Base-by-base conservation (phyloP, 1,140 invertebrate species). In the Apis mellifera region DNA sequence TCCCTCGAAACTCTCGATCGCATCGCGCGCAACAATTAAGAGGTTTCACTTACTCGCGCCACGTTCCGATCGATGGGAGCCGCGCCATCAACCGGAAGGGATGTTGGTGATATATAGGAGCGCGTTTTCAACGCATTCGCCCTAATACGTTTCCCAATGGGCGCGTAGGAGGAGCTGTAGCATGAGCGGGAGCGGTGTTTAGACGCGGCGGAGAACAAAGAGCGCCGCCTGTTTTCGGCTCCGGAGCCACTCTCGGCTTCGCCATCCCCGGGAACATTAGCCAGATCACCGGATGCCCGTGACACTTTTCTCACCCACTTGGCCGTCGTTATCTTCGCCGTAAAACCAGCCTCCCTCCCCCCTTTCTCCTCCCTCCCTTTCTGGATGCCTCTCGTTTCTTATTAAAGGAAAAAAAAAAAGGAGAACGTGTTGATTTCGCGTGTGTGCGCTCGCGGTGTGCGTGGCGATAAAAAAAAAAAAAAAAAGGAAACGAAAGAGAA, bases 221-320 rank as follows among this genome's bases (percentile, higher is more conserved):
- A 73, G 83, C 65, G 89, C 90, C 90, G 90, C 66, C 87, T 65
- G 66, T 54, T 42, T 42, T 65, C 32, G 19, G 69, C 48, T 64
- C 23, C 69, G 26, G 26, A 32, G 42, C 42, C 23, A 42, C 32
- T 42, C 32, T 42, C 32, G 32, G 32, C 32, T 42, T 42, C 32
- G 32, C 75, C 71, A 54, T 78, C 88, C 60, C 87, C 88, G 89
- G 76, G 86, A 89, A 93, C 89, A 89, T 91, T 90, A 93, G 92
- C 92, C 93, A 93, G 93, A 93, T 93, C 93, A 93, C 93, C 93
- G 93, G 93, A 93, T 93, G 90, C 84, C 87, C 83, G 82, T 86
- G 92, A 92, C 90, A 93, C 89, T 90, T 88, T 91, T 91, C 88
- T 89, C 89, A 90, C 89, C 88, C 89, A 89, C 90, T 90, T 82